Percentiles rank a stretch among this genome's conserved stretches.
These are phyloP conservation scores for Sarcophaga subvicina DNA, from an alignment of 2,888 invertebrate species.

Conservation along the genomic window DNA sequence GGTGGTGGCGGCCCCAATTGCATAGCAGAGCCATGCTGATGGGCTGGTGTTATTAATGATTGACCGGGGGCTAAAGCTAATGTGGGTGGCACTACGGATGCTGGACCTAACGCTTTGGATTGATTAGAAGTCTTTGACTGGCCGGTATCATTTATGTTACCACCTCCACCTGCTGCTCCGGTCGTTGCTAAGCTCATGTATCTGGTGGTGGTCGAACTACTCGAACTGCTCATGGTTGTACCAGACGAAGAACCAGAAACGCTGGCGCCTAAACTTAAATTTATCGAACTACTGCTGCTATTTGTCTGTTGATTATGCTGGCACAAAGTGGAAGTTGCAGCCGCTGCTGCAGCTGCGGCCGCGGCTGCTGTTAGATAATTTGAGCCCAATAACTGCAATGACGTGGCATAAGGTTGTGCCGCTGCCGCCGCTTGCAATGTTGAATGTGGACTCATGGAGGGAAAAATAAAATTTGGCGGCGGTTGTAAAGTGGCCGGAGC, in stretches of 20 bases:
- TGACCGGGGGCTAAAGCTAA: conserved; percentile 70
- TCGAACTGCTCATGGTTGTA: conserved; percentile 72
- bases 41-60: conserved; percentile 62
- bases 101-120: conserved; percentile 52
- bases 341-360: conserved; percentile 77
- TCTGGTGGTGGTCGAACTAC: conserved; percentile 71
- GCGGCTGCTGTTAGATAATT: conserved; percentile 83
- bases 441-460: conserved; percentile 78
- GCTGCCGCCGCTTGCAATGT: conserved; percentile 72
- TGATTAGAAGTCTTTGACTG: conserved; percentile 62
- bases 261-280: conserved; percentile 73
- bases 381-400: conserved; percentile 85
- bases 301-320: conserved; percentile 85
- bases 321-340: conserved; percentile 82
- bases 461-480: conserved; percentile 78
- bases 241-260: conserved; percentile 65
- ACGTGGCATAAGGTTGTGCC: conserved; percentile 81
- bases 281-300: conserved; percentile 76
- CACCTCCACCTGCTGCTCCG: conserved; percentile 73
- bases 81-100: conserved; percentile 47
- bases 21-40: conserved; percentile 58
- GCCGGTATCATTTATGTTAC: conserved; percentile 52
- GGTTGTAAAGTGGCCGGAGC: conserved; percentile 77
- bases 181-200: conserved; percentile 75
- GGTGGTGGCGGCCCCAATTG: conserved; percentile 62